A percentile compares a stretch with the other conserved stretches of the same genome.
Evolutionary conservation across 2,888 invertebrate genomes (phyloP).

Genomic region (Heliconius ismenius): DNA sequence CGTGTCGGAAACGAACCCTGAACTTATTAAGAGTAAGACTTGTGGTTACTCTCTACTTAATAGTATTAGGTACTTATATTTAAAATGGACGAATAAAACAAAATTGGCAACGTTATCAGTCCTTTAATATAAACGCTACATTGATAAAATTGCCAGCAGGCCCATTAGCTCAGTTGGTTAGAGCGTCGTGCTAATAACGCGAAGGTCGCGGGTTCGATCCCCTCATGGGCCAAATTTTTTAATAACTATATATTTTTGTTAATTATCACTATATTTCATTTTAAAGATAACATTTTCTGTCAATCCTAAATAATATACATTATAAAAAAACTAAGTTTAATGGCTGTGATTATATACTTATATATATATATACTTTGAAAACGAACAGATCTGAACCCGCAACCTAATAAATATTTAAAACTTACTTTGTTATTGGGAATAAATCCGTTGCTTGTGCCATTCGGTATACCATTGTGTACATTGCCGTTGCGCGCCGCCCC

Average conservation of each 20-base stretch:
- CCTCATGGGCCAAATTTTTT: constrained; percentile 44
- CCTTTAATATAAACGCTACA: neutral
- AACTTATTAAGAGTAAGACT: too few relatives aligned
- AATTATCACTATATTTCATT: neutral
- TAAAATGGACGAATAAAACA: too few relatives aligned
- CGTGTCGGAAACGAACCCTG: too few relatives aligned
- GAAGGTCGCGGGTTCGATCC: constrained; percentile 58
- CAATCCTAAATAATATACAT: too few relatives aligned
- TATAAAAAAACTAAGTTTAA: too few relatives aligned
- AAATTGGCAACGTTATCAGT: neutral
- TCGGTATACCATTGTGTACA: constrained; percentile 61
- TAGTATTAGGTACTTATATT: too few relatives aligned
- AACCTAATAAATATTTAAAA: neutral
- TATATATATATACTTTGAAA: too few relatives aligned
- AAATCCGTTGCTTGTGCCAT: constrained; percentile 68
- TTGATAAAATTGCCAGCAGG: neutral
- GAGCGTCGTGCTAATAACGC: constrained; percentile 60
- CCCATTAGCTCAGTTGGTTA: constrained; percentile 56
- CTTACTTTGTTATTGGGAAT: constrained; percentile 61
- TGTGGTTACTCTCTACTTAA: too few relatives aligned
- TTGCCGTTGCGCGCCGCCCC: constrained; percentile 62
- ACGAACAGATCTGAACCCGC: neutral
- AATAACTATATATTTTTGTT: neutral
- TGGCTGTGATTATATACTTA: neutral
- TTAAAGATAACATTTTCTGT: neutral